These are phyloP conservation scores for Seriola quinqueradiata DNA, from an alignment of 2,113 vertebrate species.

Conservation along the genomic window DNA sequence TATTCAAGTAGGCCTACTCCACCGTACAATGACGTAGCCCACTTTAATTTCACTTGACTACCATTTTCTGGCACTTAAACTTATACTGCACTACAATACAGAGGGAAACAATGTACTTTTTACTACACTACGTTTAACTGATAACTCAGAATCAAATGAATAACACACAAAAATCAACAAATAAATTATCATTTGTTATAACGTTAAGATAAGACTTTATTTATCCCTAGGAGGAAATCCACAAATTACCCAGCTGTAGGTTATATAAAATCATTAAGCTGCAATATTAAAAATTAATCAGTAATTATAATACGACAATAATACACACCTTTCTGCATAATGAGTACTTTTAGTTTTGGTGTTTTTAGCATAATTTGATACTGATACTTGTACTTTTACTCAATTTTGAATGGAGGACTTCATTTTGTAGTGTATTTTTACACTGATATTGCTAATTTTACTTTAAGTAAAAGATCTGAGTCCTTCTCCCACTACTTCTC, in stretches of 20 bases:
- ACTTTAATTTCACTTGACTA: no score
- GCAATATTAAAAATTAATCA: no score
- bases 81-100: neutral
- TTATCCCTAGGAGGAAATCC: no score
- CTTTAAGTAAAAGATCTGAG: neutral
- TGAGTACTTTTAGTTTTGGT: neutral
- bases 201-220: neutral
- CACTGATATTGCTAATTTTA: neutral
- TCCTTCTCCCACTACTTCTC: neutral
- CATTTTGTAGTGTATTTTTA: neutral
- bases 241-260: no score
- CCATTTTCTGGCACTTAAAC: neutral
- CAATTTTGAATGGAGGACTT: neutral
- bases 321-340: neutral
- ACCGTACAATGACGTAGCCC: no score
- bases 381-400: neutral
- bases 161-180: neutral
- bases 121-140: no score
- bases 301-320: neutral
- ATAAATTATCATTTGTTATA: neutral
- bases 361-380: neutral
- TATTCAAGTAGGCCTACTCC: no score
- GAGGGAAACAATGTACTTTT: neutral
- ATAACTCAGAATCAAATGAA: no score
- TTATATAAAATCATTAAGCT: no score